These are phyloP conservation scores for Hirtodrosophila alboralis DNA, from an alignment of 2,888 invertebrate species.

Conservation along the genomic window DNA sequence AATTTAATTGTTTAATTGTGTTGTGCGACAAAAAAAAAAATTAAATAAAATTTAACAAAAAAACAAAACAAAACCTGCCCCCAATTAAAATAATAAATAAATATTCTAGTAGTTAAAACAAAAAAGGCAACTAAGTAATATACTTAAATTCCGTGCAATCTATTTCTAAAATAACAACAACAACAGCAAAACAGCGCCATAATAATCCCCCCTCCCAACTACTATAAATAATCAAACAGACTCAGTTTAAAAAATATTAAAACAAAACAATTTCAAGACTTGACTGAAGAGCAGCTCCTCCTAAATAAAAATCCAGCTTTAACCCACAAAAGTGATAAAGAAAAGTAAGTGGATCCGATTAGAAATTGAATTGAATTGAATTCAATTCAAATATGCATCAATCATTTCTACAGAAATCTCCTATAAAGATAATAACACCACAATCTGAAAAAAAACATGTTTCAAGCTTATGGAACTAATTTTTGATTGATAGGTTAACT, in stretches of 20 bases:
- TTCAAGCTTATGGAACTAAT: conserved; percentile 70
- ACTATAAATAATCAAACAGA: background rate
- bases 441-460: too few relatives aligned
- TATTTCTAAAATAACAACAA: conserved; percentile 74
- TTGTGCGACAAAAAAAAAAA: conserved; percentile 47
- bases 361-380: conserved; percentile 36
- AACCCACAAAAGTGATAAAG: conserved; percentile 53
- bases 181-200: conserved; percentile 43
- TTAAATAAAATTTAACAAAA: conserved; percentile 11
- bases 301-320: conserved; percentile 21
- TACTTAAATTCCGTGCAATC: conserved; percentile 76
- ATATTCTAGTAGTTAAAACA: conserved; percentile 65
- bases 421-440: conserved; percentile 17
- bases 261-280: conserved; percentile 25
- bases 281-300: conserved; percentile 37
- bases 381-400: conserved; percentile 57
- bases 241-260: background rate
- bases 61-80: conserved; percentile 27
- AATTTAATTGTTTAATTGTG: conserved; percentile 75
- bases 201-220: conserved; percentile 36
- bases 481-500: conserved; percentile 64
- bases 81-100: conserved; percentile 57
- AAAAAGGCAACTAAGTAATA: conserved; percentile 58
- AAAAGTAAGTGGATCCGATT: conserved; percentile 69
- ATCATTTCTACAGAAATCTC: conserved; percentile 50